A percentile compares a stretch with the other conserved stretches of the same genome.
phyloP scores from a whole-genome alignment of 2,113 vertebrate species.

The Patagioenas fasciata region DNA sequence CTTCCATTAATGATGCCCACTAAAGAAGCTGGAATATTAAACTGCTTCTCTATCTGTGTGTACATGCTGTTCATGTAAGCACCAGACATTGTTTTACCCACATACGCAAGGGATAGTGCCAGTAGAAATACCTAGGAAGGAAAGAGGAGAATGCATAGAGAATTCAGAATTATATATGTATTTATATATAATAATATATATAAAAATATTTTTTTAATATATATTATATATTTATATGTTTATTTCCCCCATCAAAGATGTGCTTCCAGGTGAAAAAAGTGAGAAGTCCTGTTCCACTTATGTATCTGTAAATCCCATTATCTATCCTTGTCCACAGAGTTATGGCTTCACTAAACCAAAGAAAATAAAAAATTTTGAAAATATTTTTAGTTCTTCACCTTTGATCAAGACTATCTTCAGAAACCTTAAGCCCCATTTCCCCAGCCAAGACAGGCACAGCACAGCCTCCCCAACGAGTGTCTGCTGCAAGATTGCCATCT shows the following conservation, averaged over 20 bases:
- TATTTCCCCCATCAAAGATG: not conserved
- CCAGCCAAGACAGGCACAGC: not conserved
- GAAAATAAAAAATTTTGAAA: too few relatives aligned
- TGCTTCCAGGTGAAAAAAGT: not conserved
- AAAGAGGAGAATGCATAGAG: not conserved
- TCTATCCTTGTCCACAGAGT: not conserved
- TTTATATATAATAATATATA: too few relatives aligned
- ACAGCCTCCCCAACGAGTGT: not conserved
- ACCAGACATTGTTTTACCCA: constrained; percentile 78
- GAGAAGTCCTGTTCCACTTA: not conserved
- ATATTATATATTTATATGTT: too few relatives aligned
- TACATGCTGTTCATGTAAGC: constrained; percentile 81
- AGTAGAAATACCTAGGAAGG: constrained; percentile 77
- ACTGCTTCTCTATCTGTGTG: constrained; percentile 83
- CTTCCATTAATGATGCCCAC: constrained; percentile 82
- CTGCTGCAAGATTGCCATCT: constrained; percentile 55
- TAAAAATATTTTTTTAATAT: too few relatives aligned
- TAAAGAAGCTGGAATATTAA: constrained; percentile 79
- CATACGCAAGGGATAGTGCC: constrained; percentile 72
- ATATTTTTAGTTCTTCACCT: not conserved
- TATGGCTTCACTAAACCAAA: not conserved
- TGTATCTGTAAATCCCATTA: not conserved
- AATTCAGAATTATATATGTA: not conserved
- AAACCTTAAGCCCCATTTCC: not conserved
- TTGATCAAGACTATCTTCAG: not conserved